phyloP scores from a whole-genome alignment of 1,140 invertebrate species.

The Zelostemma sp. region DNA sequence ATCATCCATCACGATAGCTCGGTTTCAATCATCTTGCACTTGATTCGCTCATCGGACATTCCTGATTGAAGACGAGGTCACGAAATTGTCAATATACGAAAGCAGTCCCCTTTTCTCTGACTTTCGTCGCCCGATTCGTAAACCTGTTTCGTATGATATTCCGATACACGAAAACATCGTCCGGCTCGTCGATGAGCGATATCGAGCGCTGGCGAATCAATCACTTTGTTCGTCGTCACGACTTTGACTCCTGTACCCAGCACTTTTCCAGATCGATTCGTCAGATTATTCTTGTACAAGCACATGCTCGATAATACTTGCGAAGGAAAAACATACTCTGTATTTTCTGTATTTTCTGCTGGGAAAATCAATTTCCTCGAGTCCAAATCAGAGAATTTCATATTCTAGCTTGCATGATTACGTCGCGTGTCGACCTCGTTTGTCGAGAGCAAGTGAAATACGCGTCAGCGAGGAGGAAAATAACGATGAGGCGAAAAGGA shows the following conservation, averaged over 20 bases:
- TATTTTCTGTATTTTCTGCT: constrained; percentile 9
- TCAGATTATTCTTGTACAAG: constrained; percentile 27
- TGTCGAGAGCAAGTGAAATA: constrained; percentile 22
- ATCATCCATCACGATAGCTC: background rate
- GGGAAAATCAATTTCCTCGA: background rate
- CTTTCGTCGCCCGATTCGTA: constrained; percentile 35
- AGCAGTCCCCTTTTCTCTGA: constrained; percentile 30
- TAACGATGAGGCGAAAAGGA: background rate
- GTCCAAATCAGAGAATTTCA: background rate
- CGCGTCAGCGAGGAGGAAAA: constrained; percentile 2
- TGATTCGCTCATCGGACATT: constrained; percentile 18
- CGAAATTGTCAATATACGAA: constrained; percentile 43
- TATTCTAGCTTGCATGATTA: constrained; percentile 30
- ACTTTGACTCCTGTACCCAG: constrained; percentile 43
- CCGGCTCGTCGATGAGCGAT: constrained; percentile 42
- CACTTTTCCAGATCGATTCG: constrained; percentile 41
- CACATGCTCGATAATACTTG: constrained; percentile 12
- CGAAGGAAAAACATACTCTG: constrained; percentile 20
- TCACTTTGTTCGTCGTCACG: constrained; percentile 50
- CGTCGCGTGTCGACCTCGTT: constrained; percentile 31
- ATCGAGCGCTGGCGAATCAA: constrained; percentile 40
- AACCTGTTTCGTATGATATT: constrained; percentile 41
- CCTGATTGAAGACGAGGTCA: constrained; percentile 19
- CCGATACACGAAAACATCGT: constrained; percentile 37
- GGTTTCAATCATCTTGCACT: background rate